phyloP scores from a whole-genome alignment of 2,113 vertebrate species.

The Zosterops lateralis region DNA sequence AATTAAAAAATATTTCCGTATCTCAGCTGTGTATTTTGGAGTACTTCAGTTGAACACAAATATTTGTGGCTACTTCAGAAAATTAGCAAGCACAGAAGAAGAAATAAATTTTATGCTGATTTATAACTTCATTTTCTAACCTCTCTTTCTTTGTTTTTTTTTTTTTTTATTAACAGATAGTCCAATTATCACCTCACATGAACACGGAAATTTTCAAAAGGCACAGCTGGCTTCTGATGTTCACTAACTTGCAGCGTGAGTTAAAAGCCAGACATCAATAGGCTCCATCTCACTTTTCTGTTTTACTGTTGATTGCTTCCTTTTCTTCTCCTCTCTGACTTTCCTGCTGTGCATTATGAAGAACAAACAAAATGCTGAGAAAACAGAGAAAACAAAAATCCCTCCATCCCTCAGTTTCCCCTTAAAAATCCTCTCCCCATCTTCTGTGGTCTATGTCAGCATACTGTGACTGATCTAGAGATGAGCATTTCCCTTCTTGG shows the following conservation, averaged over 20 bases:
- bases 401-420: neutral
- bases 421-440: neutral
- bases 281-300: neutral
- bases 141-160: neutral
- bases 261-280: constrained; percentile 8
- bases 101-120: neutral
- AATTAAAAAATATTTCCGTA: neutral
- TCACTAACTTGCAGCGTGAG: neutral
- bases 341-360: neutral
- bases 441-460: neutral
- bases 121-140: neutral
- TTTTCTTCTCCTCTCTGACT: neutral
- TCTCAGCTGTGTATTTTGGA: neutral
- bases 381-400: neutral
- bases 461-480: neutral
- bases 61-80: neutral
- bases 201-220: constrained; percentile 27
- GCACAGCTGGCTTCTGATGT: neutral
- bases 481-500: neutral
- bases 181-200: constrained; percentile 31
- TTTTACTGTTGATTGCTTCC: neutral
- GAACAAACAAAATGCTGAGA: neutral
- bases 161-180: neutral
- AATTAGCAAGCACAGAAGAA: neutral
- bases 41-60: neutral